These are phyloP conservation scores for Spodoptera litura DNA, from an alignment of 1,140 invertebrate genomes.

Conservation along the genomic window DNA sequence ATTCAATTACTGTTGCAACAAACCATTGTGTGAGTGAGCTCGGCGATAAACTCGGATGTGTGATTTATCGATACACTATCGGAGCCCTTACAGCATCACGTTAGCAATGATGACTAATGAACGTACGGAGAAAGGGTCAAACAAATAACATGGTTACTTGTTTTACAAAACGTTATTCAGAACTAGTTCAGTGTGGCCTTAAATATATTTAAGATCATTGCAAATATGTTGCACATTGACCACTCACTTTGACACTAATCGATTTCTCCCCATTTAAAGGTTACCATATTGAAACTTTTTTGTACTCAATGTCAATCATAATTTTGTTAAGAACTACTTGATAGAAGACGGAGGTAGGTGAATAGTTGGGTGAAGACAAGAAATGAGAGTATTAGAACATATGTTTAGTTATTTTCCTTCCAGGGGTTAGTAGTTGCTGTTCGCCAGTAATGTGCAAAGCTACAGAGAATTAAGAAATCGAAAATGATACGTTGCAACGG, in stretches of 20 bases:
- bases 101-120: constrained; percentile 22
- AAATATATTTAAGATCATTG: constrained; percentile 3
- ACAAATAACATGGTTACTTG: neutral
- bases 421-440: too few species aligned
- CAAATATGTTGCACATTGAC: neutral
- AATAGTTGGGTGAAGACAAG: too few species aligned
- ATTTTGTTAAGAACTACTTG: too few species aligned
- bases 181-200: neutral
- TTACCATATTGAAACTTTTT: neutral
- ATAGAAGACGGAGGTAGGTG: too few species aligned
- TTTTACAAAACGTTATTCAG: neutral
- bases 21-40: constrained; percentile 63
- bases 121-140: constrained; percentile 1
- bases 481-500: neutral
- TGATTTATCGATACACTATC: constrained; percentile 43
- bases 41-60: constrained; percentile 27
- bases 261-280: constrained; percentile 1
- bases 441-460: neutral
- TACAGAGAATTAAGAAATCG: neutral
- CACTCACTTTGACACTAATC: constrained; percentile 2
- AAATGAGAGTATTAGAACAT: too few species aligned
- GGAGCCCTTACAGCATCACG: neutral
- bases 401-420: too few species aligned
- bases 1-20: constrained; percentile 70
- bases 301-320: neutral